phyloP scores from a whole-genome alignment of 2,797 vertebrate species.

The Gymnodraco acuticeps region DNA sequence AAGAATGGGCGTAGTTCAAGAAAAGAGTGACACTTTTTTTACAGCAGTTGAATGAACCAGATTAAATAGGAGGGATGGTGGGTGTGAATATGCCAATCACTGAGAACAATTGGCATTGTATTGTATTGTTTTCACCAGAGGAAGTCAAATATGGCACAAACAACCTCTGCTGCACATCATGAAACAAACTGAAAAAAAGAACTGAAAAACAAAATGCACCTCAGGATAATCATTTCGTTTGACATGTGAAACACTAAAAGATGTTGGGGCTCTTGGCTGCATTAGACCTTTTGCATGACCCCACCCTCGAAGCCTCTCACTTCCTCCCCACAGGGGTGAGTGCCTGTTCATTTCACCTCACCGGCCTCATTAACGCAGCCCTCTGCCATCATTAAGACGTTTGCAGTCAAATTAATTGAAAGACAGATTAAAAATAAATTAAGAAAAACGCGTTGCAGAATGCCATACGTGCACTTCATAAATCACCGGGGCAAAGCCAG shows the following conservation, averaged over 20 bases:
- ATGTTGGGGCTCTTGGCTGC: conserved; percentile 12
- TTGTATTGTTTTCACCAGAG: conserved; percentile 45
- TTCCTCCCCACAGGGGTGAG: conserved; percentile 49
- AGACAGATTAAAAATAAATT: conserved; percentile 99
- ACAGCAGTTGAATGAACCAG: conserved; percentile 54
- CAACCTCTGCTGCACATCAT: conserved; percentile 22
- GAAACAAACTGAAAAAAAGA: conserved; percentile 46
- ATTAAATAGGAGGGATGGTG: conserved; percentile 51
- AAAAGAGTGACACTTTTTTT: conserved; percentile 54
- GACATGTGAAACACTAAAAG: conserved; percentile 12
- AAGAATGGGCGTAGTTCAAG: conserved; percentile 52
- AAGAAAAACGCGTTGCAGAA: conserved; percentile 98
- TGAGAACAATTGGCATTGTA: conserved; percentile 51
- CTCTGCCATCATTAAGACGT: conserved; percentile 97
- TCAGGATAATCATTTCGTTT: conserved; percentile 11
- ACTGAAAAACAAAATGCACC: conserved; percentile 11
- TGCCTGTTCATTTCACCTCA: conserved; percentile 70
- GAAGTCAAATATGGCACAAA: conserved; percentile 44
- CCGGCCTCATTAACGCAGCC: conserved; percentile 90
- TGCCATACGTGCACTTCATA: conserved; percentile 92
- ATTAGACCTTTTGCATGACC: conserved; percentile 49
- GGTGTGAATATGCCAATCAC: conserved; percentile 69
- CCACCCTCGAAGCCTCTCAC: conserved; percentile 52
- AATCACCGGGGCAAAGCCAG: conserved; percentile 94
- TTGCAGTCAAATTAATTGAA: conserved; percentile 99